Conservation (phyloP, 2,888 invertebrate species). For the Caenorhabditis sp. region DNA sequence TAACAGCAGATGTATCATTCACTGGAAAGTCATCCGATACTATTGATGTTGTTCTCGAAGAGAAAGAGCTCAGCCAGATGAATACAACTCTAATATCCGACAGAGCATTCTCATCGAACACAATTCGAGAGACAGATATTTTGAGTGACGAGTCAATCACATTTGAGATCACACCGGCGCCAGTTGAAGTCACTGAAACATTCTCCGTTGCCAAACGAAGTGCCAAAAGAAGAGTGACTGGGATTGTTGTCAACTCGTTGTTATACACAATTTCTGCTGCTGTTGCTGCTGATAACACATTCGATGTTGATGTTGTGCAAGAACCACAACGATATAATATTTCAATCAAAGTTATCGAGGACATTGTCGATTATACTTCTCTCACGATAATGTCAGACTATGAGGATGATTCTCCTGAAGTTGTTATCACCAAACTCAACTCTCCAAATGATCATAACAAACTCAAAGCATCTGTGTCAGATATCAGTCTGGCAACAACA, state of each 20-base stretch:
- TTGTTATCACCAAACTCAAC: background rate
- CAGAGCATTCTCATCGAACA: constrained; percentile 23
- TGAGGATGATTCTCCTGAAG: constrained; percentile 34
- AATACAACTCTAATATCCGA: constrained; percentile 30
- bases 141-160: constrained; percentile 49
- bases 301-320: constrained; percentile 56
- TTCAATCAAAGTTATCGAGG: constrained; percentile 51
- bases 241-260: constrained; percentile 35
- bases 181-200: constrained; percentile 16
- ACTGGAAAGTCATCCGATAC: constrained; percentile 37
- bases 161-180: constrained; percentile 3
- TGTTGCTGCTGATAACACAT: constrained; percentile 47
- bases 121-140: constrained; percentile 61
- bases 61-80: constrained; percentile 54
- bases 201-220: constrained; percentile 21
- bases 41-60: constrained; percentile 50
- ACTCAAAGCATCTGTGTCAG: constrained; percentile 24
- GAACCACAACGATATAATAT: constrained; percentile 50
- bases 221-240: constrained; percentile 34
- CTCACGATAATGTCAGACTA: constrained; percentile 45
- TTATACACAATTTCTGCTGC: constrained; percentile 35
- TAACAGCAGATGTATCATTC: constrained; percentile 28
- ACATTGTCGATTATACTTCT: constrained; percentile 52
- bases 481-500: constrained; percentile 25
- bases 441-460: constrained; percentile 8